Percentiles rank a stretch among this genome's conserved stretches.
phyloP scores from a whole-genome alignment of 2,797 vertebrate species.

The Danio tinwini region DNA sequence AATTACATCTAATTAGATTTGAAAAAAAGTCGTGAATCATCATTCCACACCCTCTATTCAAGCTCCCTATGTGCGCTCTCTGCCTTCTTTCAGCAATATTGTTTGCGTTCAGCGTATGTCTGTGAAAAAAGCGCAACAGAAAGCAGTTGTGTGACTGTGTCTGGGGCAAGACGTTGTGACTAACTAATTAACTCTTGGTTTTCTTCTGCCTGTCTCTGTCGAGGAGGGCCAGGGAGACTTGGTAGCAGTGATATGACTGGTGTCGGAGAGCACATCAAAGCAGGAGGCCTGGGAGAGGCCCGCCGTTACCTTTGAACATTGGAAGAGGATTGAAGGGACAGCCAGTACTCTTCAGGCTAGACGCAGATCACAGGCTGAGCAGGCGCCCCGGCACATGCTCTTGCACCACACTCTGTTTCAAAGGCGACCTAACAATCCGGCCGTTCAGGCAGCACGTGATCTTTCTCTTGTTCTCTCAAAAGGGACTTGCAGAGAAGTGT shows the following conservation, averaged over 20 bases:
- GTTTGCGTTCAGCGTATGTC: slow-evolving; percentile 66
- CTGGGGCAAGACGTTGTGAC: slow-evolving; percentile 80
- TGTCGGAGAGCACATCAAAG: slow-evolving; percentile 89
- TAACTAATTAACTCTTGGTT: slow-evolving; percentile 81
- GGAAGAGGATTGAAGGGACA: slow-evolving; percentile 81
- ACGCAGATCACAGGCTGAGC: slow-evolving; percentile 81
- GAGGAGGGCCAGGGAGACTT: slow-evolving; percentile 81
- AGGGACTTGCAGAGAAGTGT: slow-evolving; percentile 19
- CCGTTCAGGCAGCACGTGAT: slow-evolving; percentile 64
- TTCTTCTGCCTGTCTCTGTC: slow-evolving; percentile 62
- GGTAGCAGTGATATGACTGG: slow-evolving; percentile 84
- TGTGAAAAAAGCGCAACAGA: slow-evolving; percentile 68
- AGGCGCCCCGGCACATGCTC: slow-evolving; percentile 72
- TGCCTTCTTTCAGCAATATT: slow-evolving; percentile 65
- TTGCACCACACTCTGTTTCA: slow-evolving; percentile 72
- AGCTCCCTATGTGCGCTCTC: slow-evolving; percentile 47
- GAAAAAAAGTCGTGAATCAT: slow-evolving; percentile 32
- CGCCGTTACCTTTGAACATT: slow-evolving; percentile 87
- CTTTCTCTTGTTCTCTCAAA: slow-evolving; percentile 28
- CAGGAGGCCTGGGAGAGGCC: slow-evolving; percentile 78
- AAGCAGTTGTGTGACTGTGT: slow-evolving; percentile 64
- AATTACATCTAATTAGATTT: slow-evolving; percentile 41
- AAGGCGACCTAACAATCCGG: slow-evolving; percentile 68
- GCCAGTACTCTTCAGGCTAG: slow-evolving; percentile 85
- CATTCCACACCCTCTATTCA: background rate